Conservation (phyloP, 2,113 vertebrate genomes). For the Pelecanoides urinatrix region DNA sequence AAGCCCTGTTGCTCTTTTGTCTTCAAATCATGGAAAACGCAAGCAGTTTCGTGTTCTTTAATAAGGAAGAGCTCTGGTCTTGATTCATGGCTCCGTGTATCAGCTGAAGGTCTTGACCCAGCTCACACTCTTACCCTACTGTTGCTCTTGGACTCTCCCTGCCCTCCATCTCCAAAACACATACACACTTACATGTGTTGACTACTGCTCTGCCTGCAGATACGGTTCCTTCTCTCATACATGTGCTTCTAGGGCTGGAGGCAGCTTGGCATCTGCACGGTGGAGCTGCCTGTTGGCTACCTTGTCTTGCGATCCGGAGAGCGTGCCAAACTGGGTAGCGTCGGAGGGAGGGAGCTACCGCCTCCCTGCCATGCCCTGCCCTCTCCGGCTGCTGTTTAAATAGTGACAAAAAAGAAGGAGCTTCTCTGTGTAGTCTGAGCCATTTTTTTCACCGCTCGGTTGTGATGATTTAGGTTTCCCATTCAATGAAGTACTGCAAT, state of each 20-base stretch:
- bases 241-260: background rate
- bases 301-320: background rate
- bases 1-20: background rate
- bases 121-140: background rate
- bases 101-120: background rate
- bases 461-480: background rate
- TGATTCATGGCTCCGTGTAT: background rate
- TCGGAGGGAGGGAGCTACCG: background rate
- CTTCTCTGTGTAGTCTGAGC: background rate
- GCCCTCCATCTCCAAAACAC: background rate
- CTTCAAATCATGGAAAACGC: background rate
- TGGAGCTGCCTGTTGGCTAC: background rate
- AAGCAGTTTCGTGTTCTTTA: background rate
- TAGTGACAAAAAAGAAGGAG: background rate
- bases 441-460: background rate
- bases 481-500: background rate
- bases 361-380: background rate
- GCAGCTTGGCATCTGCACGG: background rate
- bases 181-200: background rate
- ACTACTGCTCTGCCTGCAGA: background rate
- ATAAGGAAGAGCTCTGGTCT: background rate
- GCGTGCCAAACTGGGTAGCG: background rate
- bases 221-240: background rate
- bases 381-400: background rate
- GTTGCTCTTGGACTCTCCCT: background rate